phyloP scores from a whole-genome alignment of 2,797 vertebrate species.

The Trematomus bernacchii region DNA sequence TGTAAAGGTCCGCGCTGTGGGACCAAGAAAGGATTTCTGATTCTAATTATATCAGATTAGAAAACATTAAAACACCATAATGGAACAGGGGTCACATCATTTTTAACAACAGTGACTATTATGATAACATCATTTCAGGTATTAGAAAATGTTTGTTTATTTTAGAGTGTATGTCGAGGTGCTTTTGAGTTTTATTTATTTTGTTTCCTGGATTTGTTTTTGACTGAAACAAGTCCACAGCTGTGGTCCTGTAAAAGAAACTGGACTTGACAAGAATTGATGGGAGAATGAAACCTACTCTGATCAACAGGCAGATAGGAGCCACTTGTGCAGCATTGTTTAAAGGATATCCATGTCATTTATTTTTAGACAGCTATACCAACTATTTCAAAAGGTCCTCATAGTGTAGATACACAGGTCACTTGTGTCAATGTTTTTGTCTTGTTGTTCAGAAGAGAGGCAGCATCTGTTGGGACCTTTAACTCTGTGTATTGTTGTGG shows the following conservation, averaged over 20 bases:
- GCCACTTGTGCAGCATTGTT: constrained; percentile 79
- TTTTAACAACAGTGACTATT: background rate
- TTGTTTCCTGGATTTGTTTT: background rate
- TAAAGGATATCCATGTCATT: constrained; percentile 63
- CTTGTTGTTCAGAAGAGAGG: constrained; percentile 37
- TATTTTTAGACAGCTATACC: constrained; percentile 82
- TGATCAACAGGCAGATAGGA: constrained; percentile 69
- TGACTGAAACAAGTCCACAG: constrained; percentile 4
- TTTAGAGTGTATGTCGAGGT: background rate
- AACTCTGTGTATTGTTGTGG: constrained; percentile 53
- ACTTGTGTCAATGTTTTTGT: constrained; percentile 59
- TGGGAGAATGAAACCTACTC: constrained; percentile 67
- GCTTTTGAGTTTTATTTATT: background rate
- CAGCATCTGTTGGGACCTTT: constrained; percentile 63
- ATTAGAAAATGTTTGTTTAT: background rate
- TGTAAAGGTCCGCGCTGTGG: no score
- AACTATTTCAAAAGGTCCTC: constrained; percentile 73
- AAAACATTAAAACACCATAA: background rate
- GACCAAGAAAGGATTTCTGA: no score
- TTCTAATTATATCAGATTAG: background rate
- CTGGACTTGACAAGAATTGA: constrained; percentile 61
- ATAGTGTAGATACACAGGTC: constrained; percentile 60
- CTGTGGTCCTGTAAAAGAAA: constrained; percentile 22
- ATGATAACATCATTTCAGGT: background rate
- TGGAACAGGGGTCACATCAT: background rate